Conservation (phyloP, 2,888 invertebrate genomes). For the Omphaloscelis lunosa region DNA sequence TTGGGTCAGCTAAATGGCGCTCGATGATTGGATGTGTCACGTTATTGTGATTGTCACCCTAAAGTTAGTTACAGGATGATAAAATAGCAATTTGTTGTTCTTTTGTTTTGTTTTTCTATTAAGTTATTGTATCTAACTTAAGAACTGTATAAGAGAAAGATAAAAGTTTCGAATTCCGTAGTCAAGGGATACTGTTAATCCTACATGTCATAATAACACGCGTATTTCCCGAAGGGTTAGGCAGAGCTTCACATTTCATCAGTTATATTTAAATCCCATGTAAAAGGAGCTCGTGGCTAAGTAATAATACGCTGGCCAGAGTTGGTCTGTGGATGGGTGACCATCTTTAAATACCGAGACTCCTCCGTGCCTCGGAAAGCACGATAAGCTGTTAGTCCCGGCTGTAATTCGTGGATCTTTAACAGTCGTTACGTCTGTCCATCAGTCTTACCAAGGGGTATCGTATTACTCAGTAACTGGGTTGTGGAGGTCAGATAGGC, state of each 20-base stretch:
- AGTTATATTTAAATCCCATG: background rate
- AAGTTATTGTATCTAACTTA: background rate
- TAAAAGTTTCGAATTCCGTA: background rate
- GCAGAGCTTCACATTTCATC: background rate
- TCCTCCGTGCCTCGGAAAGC: too few species aligned
- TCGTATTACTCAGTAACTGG: too few species aligned
- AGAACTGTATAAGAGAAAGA: background rate
- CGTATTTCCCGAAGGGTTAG: background rate
- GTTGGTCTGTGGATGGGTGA: too few species aligned
- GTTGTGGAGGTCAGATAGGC: too few species aligned
- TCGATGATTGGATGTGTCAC: conserved; percentile 61
- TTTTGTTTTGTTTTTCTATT: conserved; percentile 23
- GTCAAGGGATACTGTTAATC: background rate
- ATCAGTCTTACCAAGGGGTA: too few species aligned
- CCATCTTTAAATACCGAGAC: too few species aligned
- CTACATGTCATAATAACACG: background rate
- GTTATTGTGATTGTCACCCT: conserved; percentile 59
- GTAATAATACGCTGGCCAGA: too few species aligned
- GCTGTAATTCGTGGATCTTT: too few species aligned
- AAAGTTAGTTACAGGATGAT: conserved; percentile 51
- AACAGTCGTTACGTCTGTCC: too few species aligned
- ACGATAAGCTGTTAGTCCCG: too few species aligned
- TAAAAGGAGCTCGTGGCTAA: too few species aligned
- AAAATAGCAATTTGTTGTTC: conserved; percentile 29
- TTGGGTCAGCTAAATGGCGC: conserved; percentile 60